A percentile compares a stretch with the other conserved stretches of the same genome.
phyloP scores from a whole-genome alignment of 2,888 invertebrate species.

The Spilarctia lutea region DNA sequence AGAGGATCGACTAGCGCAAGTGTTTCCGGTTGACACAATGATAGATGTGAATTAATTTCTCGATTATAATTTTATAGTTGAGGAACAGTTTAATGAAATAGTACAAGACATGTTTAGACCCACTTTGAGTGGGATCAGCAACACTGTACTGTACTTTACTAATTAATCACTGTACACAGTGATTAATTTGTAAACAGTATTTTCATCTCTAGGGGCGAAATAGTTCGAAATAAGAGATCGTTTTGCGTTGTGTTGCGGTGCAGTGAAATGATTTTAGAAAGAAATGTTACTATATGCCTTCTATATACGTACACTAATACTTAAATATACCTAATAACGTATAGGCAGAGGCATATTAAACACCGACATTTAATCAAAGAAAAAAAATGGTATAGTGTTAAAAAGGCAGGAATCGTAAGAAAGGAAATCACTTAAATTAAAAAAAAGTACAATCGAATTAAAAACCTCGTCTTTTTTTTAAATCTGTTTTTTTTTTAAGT shows the following conservation, averaged over 20 bases:
- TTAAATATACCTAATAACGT: too few species aligned
- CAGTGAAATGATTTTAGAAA: background rate
- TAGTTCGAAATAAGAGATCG: constrained; percentile 17
- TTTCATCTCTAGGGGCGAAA: constrained; percentile 31
- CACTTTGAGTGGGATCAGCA: constrained; percentile 23
- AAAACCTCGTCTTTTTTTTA: too few species aligned
- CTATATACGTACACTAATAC: too few species aligned
- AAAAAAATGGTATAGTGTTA: too few species aligned
- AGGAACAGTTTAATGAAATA: constrained; percentile 34
- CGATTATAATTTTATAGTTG: constrained; percentile 22
- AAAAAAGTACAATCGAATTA: too few species aligned
- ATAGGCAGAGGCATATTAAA: too few species aligned
- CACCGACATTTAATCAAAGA: too few species aligned
- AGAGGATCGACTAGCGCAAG: constrained; percentile 8
- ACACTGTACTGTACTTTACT: too few species aligned
- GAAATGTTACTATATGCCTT: background rate
- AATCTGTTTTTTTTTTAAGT: too few species aligned
- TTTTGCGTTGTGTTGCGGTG: constrained; percentile 12
- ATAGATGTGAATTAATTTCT: constrained; percentile 33
- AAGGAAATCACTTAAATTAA: too few species aligned
- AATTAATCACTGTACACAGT: too few species aligned
- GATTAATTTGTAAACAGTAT: constrained; percentile 31
- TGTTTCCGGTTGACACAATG: constrained; percentile 21
- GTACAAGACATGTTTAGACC: constrained; percentile 38
- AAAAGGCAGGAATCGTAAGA: too few species aligned